These are phyloP conservation scores for Penaeus indicus DNA, from an alignment of 1,140 invertebrate species.

Conservation along the genomic window DNA sequence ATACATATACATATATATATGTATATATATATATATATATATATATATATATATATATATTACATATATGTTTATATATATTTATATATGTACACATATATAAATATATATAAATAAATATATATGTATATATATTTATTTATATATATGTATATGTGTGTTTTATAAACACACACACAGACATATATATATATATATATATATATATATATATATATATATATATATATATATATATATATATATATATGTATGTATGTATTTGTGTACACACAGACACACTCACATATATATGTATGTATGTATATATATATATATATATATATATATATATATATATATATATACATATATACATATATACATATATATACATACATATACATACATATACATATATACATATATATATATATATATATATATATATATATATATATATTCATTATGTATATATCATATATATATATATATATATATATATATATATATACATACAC, in stretches of 20 bases:
- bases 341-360: not conserved
- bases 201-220: conserved; percentile 2
- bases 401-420: conserved; percentile 23
- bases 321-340: not conserved
- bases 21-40: not conserved
- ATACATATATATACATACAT: conserved; percentile 1
- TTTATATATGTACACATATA: conserved; percentile 9
- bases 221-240: not conserved
- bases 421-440: conserved; percentile 12
- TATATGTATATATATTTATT: not conserved
- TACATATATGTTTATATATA: conserved; percentile 8
- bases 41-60: not conserved
- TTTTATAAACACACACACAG: not conserved
- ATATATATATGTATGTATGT: not conserved
- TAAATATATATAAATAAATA: not conserved
- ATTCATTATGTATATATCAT: too few species aligned
- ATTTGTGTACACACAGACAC: too few species aligned
- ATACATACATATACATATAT: not conserved
- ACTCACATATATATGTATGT: not conserved
- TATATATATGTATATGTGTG: not conserved
- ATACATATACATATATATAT: not conserved
- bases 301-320: not conserved
- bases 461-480: too few species aligned
- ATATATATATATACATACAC: too few species aligned
- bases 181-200: not conserved